Evolutionary conservation across 2,797 vertebrate species (phyloP), one percentile per base, ranked within the genome.

Genomic region (Acanthis flammea): DNA sequence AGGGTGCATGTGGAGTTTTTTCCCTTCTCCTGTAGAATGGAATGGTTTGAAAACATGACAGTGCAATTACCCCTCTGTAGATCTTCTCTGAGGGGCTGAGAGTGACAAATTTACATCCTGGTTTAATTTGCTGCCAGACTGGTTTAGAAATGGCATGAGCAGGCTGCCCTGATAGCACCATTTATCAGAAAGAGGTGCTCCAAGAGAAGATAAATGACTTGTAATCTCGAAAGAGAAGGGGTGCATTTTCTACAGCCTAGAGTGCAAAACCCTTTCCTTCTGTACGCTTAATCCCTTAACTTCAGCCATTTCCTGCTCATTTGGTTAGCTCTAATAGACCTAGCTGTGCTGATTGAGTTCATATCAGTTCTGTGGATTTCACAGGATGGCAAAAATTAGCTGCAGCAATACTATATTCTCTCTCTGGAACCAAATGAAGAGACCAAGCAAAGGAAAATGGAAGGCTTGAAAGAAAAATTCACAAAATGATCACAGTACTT

Each of bases 221-320:
- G 21, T 47, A 88, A 50, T 81, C 58, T 86, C 5, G 1, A 61
- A 72, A 75, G 58, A 19, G 41, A 88, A 86, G 31, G 35, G 73
- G 23, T 74, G 35, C 21, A 8, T 81, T 88, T 90, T 81, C 79
- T 86, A 55, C 63, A 77, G 50, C 76, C 90, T 63, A 13, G 70
- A 88, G 92, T 71, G 70, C 73, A 93, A 62, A 84, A 39, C 39
- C 83, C 73, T 93, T 94, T 88, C 65, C 57, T 67, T 63, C 80
- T 78, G 24, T 71, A n/a, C 7, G 30, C 44, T 62, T 84, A 50
- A 58, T 77, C 61, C 76, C 44, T 88, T 53, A 35, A 37, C 44
- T 90, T 75, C 0, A 1, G 31, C 54, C 1, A 3, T 81, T 95
- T 81, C 91, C 88, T 86, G 58, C 25, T 42, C 53, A 35, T 67